Percentiles rank a stretch among this genome's conserved stretches.
phyloP scores from a whole-genome alignment of 2,888 invertebrate species.

The Zaprionus obscuricornis region DNA sequence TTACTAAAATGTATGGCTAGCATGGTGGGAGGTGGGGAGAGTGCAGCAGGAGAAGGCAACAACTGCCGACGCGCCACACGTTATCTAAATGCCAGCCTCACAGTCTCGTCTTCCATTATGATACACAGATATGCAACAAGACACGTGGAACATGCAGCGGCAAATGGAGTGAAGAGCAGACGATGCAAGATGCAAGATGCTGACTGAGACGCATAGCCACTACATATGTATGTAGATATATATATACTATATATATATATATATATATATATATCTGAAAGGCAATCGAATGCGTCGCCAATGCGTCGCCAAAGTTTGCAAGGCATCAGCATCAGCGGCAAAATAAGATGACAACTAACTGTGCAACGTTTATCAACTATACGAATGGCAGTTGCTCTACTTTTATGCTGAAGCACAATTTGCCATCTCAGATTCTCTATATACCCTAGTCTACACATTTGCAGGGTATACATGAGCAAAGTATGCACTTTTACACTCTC shows the following conservation, averaged over 20 bases:
- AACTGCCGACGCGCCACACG: slow-evolving; percentile 47
- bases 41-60: slow-evolving; percentile 1
- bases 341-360: slow-evolving; percentile 29
- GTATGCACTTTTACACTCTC: too few relatives aligned
- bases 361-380: neutral
- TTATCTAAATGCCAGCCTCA: slow-evolving; percentile 84
- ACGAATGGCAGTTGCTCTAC: slow-evolving; percentile 30
- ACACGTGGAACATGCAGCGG: slow-evolving; percentile 1
- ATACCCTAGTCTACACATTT: too few relatives aligned
- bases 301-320: slow-evolving; percentile 55
- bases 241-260: neutral
- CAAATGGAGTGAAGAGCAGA: neutral
- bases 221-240: neutral
- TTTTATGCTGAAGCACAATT: neutral
- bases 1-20: too few relatives aligned
- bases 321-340: slow-evolving; percentile 18
- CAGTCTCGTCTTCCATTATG: slow-evolving; percentile 84
- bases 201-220: slow-evolving; percentile 9
- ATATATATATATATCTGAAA: slow-evolving; percentile 57
- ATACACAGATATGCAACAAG: slow-evolving; percentile 80
- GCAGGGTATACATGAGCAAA: too few relatives aligned
- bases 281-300: slow-evolving; percentile 80
- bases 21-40: slow-evolving; percentile 15
- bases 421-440: too few relatives aligned
- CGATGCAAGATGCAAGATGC: slow-evolving; percentile 13